Base-by-base conservation (phyloP, 2,113 vertebrate species). In the Petrocephalus microphthalmus region DNA sequence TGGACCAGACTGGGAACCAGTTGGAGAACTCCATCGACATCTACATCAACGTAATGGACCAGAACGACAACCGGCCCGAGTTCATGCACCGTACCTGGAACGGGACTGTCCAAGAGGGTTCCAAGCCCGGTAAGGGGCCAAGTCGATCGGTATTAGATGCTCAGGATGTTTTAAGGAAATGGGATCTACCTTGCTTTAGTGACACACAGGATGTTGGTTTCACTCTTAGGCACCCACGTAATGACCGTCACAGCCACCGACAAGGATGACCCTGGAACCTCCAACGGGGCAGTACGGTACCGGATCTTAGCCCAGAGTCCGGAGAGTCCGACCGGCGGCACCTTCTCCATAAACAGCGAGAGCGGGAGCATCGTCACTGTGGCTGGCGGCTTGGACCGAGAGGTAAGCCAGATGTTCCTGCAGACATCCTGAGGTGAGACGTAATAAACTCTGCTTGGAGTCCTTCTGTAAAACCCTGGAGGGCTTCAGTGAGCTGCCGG, bases 1-100 rank as follows among this genome's bases (percentile, higher is more conserved):
- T 99, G 91, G 98, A 99, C 94, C 96, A 99, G 92, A 99, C 99
- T 84, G 98, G 98, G 91, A 99, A 99, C 93, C 98, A 99, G 91
- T 97, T 99, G 93, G 98, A 99, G 94, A 99, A 98, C 93, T 98
- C 98, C n/a, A 97, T 99, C 90, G 98, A 99, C 91, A 98, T 99
- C 67, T 96, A 97, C 94, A 98, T 99, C 95, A 99, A 99, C 90
- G 98, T 99, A n/a, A 99, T 99, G 91, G 98, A 99, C 93, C 98
- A 98, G 97, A 99, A 99, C 89, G 98, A 99, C 94, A 99, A 99
- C 91, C 96, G 97, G 74, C 98, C 98, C 0, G 98, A 99, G 92
- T 99, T 99, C 93, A 93, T 96, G 88, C 97, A 99, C 92, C 98
- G 98, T 89, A 96, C 99, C 91, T 99, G 97, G 97, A 99, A 99